Conservation (phyloP, 2,888 invertebrate species). For the Archips xylosteana region DNA sequence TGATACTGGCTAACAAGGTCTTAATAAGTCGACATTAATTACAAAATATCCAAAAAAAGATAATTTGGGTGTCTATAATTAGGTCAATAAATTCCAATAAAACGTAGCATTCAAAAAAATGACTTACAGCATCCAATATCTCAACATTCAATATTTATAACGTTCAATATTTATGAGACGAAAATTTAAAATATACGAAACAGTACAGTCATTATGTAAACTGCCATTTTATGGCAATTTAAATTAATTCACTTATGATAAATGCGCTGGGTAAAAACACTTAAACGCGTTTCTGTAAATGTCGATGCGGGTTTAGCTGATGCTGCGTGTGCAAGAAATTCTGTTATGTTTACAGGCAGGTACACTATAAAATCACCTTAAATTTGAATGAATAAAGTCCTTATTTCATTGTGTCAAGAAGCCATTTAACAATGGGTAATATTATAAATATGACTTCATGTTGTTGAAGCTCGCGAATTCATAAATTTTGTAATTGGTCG, state of each 20-base stretch:
- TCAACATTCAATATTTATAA: slow-evolving; percentile 63
- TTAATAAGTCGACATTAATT: neutral
- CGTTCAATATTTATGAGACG: slow-evolving; percentile 63
- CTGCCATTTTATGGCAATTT: slow-evolving; percentile 77
- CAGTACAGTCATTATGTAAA: slow-evolving; percentile 72
- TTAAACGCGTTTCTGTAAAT: slow-evolving; percentile 71
- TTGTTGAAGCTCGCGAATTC: slow-evolving; percentile 62
- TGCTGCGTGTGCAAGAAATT: slow-evolving; percentile 67
- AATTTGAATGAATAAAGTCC: slow-evolving; percentile 41
- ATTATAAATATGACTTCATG: slow-evolving; percentile 71
- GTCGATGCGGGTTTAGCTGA: slow-evolving; percentile 69
- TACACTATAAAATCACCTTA: slow-evolving; percentile 45
- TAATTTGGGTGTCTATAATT: slow-evolving; percentile 13
- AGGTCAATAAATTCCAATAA: slow-evolving; percentile 27
- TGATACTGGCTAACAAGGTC: neutral
- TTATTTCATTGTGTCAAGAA: slow-evolving; percentile 42
- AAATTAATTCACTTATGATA: slow-evolving; percentile 83
- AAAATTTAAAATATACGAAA: slow-evolving; percentile 56
- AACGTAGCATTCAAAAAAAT: slow-evolving; percentile 18
- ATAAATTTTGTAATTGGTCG: slow-evolving; percentile 74
- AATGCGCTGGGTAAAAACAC: slow-evolving; percentile 70
- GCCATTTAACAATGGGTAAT: slow-evolving; percentile 58
- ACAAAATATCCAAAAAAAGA: neutral
- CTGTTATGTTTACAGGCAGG: slow-evolving; percentile 50
- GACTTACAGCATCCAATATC: slow-evolving; percentile 24